These are phyloP conservation scores for Schizaphis graminum DNA, from an alignment of 2,888 invertebrate species.

Conservation along the genomic window DNA sequence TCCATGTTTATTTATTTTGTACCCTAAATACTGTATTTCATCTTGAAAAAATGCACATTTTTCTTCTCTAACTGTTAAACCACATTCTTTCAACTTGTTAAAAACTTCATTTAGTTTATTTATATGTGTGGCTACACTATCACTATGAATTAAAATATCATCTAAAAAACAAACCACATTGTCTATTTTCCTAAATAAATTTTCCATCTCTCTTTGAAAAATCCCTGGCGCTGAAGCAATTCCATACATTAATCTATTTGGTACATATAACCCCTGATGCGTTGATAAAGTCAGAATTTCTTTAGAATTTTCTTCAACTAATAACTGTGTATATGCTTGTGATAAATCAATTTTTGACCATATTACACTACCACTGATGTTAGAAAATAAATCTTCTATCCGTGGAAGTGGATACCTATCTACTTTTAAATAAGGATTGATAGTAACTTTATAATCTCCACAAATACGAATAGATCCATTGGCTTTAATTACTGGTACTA, in stretches of 20 bases:
- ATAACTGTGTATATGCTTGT: constrained; percentile 62
- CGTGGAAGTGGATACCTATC: not conserved
- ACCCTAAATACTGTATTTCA: no score
- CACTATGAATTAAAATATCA: no score
- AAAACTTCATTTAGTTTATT: no score
- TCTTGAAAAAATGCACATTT: no score
- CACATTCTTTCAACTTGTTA: no score
- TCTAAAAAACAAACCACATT: no score
- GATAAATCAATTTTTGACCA: constrained; percentile 57
- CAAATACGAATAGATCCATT: not conserved
- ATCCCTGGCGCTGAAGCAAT: constrained; percentile 69
- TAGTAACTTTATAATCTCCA: not conserved
- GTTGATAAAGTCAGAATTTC: constrained; percentile 66
- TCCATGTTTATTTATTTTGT: no score
- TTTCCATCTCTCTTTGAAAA: constrained; percentile 70
- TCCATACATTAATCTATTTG: constrained; percentile 69
- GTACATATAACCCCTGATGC: constrained; percentile 69
- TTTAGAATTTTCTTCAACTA: constrained; percentile 58
- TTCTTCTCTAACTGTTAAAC: no score
- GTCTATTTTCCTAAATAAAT: no score
- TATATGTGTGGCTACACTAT: no score
- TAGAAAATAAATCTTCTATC: not conserved
- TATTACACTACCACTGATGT: not conserved
- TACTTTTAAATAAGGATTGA: not conserved
- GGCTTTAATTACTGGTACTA: no score